Base-by-base conservation (phyloP, 37 sponge, comb jelly and placozoan genomes). In the Beroe ovata region DNA sequence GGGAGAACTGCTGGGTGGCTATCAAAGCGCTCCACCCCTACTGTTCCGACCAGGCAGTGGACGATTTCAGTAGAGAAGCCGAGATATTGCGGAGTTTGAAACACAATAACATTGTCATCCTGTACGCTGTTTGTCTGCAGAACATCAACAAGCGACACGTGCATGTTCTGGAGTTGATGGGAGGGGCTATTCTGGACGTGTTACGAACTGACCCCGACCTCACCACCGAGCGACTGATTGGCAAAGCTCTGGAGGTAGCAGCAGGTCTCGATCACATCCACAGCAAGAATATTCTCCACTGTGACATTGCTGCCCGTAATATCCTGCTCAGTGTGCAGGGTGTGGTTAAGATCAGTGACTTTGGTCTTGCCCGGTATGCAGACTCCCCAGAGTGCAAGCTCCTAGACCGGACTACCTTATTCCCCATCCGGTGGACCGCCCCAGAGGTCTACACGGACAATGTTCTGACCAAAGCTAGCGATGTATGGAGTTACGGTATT, bases 401-500 rank as follows among this genome's bases (percentile, higher is more conserved):
- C 19, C 20, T 36, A 0, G 63, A 34, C 32, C 59, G 58, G 64
- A 19, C 21, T 26, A 59, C 64, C 0, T 69, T 63, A 18, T 93
- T 91, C 89, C 91, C 90, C 19, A 89, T 93, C 20, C 54, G 96
- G 25, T 95, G 96, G 96, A 94, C 92, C 16, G 91, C 96, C 14
- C 96, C 96, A 0, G 95, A 95, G 32, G 94, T 93, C 0, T 42
- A 91, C 34, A 42, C 66, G 3, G 58, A 91, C 14, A 71, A 72
- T 16, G 20, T 60, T 20, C 64, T 92, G 58, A 64, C 93, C 39
- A 93, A 91, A 62, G 88, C 92, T 22, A 61, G 93, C 33, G 95
- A 95, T 60, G 90, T 95, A 23, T 95, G 95, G 95, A 92, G 93
- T 66, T 95, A 89, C 88, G 95, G 95, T 29, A 69, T 95, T 42